A percentile compares a stretch with the other conserved stretches of the same genome.
phyloP scores from a whole-genome alignment of 2,113 vertebrate species.

The Vidua chalybeata region DNA sequence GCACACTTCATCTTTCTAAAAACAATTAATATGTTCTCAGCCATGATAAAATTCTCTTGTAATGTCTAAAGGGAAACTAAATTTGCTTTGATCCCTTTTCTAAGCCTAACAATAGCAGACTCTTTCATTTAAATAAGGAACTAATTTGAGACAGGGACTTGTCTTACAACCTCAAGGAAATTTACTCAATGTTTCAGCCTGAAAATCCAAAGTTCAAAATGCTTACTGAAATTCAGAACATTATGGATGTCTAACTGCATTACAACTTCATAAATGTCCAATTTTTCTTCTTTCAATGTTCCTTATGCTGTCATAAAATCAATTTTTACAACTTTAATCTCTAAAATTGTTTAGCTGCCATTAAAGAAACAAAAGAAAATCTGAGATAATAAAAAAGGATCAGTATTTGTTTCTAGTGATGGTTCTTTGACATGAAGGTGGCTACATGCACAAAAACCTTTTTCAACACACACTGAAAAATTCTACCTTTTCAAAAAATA shows the following conservation, averaged over 20 bases:
- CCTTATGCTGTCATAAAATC: not conserved
- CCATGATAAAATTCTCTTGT: conserved; percentile 17
- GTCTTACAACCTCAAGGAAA: not conserved
- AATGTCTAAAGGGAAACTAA: not conserved
- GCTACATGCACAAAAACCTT: not conserved
- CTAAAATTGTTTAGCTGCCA: not conserved
- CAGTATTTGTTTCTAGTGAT: not conserved
- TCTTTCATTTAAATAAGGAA: not conserved
- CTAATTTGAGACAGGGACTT: not conserved
- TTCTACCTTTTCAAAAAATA: not conserved
- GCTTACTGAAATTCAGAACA: not conserved
- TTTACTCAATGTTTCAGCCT: not conserved
- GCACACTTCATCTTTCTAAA: not conserved
- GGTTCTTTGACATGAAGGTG: not conserved
- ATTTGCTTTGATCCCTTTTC: conserved; percentile 8
- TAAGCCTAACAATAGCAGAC: not conserved
- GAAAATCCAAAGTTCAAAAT: not conserved
- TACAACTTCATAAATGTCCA: not conserved
- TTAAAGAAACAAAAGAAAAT: not conserved
- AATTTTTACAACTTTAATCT: not conserved
- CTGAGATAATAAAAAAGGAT: not conserved
- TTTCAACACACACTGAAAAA: not conserved
- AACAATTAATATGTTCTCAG: not conserved
- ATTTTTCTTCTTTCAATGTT: not conserved
- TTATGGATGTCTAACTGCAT: not conserved